A percentile compares a stretch with the other conserved stretches of the same genome.
Conservation (phyloP, 2,113 vertebrate genomes). For the Rattus rattus region DNA sequence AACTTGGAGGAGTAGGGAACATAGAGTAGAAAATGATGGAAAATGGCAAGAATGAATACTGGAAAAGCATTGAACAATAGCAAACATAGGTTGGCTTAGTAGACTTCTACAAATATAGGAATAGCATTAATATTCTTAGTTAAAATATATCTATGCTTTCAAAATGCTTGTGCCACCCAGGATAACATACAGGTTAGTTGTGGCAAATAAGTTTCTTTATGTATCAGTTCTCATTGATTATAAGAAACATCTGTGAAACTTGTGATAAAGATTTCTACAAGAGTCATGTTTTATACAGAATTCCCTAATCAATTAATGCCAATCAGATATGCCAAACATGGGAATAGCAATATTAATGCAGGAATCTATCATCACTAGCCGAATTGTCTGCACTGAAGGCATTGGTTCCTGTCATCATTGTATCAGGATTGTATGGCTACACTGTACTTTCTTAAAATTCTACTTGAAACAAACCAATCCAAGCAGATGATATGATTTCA, state of each 20-base stretch:
- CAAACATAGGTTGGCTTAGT: background rate
- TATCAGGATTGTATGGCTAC: background rate
- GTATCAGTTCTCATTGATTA: background rate
- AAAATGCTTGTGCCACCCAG: background rate
- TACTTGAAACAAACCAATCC: background rate
- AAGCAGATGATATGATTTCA: background rate
- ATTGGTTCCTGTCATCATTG: background rate
- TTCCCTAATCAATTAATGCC: background rate
- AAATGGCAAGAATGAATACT: background rate
- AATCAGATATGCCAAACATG: background rate
- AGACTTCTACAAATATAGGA: background rate
- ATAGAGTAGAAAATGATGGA: background rate
- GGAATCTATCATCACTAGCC: background rate
- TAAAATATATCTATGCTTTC: background rate
- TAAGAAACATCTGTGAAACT: background rate
- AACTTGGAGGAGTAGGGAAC: background rate
- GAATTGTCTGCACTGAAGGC: background rate
- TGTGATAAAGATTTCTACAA: background rate
- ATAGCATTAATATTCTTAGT: background rate
- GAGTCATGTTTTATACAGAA: background rate
- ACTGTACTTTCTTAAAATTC: background rate
- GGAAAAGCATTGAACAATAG: background rate
- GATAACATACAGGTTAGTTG: background rate
- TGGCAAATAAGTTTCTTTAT: background rate
- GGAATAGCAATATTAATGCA: background rate